Conservation (phyloP, 2,797 vertebrate species). For the Cottoperca gobio region DNA sequence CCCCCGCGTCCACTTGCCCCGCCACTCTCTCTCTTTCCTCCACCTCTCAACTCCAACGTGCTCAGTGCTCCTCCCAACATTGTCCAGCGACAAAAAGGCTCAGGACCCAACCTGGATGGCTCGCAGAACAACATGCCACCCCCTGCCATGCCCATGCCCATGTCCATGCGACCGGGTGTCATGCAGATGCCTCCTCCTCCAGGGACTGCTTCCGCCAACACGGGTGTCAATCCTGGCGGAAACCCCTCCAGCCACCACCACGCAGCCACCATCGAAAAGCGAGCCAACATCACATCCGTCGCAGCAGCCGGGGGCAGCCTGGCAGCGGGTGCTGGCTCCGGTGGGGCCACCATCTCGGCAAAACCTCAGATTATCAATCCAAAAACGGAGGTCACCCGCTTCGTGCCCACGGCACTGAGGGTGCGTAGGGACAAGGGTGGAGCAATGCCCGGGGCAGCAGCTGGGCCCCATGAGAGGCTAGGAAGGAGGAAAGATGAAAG, state of each 20-base stretch:
- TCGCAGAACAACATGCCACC: slow-evolving; percentile 83
- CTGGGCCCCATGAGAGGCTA: slow-evolving; percentile 59
- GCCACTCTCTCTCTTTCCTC: slow-evolving; percentile 92
- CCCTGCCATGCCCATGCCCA: slow-evolving; percentile 77
- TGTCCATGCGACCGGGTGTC: slow-evolving; percentile 77
- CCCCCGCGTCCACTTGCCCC: slow-evolving; percentile 89
- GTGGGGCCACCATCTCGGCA: slow-evolving; percentile 96
- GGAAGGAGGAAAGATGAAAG: slow-evolving; percentile 70
- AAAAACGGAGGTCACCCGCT: slow-evolving; percentile 96
- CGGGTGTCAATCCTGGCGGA: slow-evolving; percentile 48
- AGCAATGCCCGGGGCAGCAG: slow-evolving; percentile 53
- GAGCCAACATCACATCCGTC: slow-evolving; percentile 86
- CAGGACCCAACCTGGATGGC: slow-evolving; percentile 76
- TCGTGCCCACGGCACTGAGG: slow-evolving; percentile 94
- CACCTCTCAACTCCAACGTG: slow-evolving; percentile 91
- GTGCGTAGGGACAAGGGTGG: slow-evolving; percentile 91
- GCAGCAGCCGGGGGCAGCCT: slow-evolving; percentile 57
- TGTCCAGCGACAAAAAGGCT: slow-evolving; percentile 88
- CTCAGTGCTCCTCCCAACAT: slow-evolving; percentile 95
- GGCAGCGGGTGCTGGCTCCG: slow-evolving; percentile 61
- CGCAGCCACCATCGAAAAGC: slow-evolving; percentile 96
- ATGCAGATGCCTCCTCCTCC: slow-evolving; percentile 87
- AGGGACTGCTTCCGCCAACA: slow-evolving; percentile 69
- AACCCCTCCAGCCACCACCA: slow-evolving; percentile 76
- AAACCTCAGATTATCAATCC: slow-evolving; percentile 99